These are phyloP conservation scores for Hoplostethus mediterraneus DNA, from an alignment of 2,797 vertebrate genomes.

Conservation along the genomic window DNA sequence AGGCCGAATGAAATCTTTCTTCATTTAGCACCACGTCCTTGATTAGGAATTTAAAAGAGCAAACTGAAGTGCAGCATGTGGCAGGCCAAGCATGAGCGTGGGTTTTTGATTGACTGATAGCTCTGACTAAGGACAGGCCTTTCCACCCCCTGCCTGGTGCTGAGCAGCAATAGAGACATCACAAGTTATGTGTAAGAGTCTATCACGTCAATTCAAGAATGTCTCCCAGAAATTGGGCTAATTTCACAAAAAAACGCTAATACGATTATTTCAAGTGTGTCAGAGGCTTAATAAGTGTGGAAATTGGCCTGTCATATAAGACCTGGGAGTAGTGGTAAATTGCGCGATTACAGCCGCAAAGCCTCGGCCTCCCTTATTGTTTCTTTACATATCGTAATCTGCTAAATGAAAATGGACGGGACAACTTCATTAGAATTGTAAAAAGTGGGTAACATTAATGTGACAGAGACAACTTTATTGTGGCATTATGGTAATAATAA, in stretches of 20 bases:
- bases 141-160: slow-evolving; percentile 70
- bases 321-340: slow-evolving; percentile 86
- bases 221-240: slow-evolving; percentile 82
- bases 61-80: slow-evolving; percentile 26
- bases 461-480: slow-evolving; percentile 89
- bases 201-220: slow-evolving; percentile 70
- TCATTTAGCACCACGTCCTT: slow-evolving; percentile 44
- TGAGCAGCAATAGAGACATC: slow-evolving; percentile 81
- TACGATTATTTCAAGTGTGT: slow-evolving; percentile 91
- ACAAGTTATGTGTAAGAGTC: slow-evolving; percentile 72
- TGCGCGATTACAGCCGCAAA: slow-evolving; percentile 84
- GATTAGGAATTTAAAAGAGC: slow-evolving; percentile 50
- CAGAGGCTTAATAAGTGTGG: slow-evolving; percentile 91
- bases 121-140: slow-evolving; percentile 50
- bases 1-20: slow-evolving; percentile 42
- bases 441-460: slow-evolving; percentile 82
- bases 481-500: slow-evolving; percentile 85
- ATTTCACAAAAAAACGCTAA: slow-evolving; percentile 86
- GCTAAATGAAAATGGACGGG: slow-evolving; percentile 81
- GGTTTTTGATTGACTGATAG: slow-evolving; percentile 66
- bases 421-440: slow-evolving; percentile 84
- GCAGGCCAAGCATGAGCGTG: slow-evolving; percentile 43
- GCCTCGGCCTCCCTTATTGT: slow-evolving; percentile 84
- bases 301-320: slow-evolving; percentile 90
- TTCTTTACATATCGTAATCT: slow-evolving; percentile 89